These are phyloP conservation scores for Drosophila elegans DNA, from an alignment of 1,140 invertebrate genomes.

Conservation along the genomic window DNA sequence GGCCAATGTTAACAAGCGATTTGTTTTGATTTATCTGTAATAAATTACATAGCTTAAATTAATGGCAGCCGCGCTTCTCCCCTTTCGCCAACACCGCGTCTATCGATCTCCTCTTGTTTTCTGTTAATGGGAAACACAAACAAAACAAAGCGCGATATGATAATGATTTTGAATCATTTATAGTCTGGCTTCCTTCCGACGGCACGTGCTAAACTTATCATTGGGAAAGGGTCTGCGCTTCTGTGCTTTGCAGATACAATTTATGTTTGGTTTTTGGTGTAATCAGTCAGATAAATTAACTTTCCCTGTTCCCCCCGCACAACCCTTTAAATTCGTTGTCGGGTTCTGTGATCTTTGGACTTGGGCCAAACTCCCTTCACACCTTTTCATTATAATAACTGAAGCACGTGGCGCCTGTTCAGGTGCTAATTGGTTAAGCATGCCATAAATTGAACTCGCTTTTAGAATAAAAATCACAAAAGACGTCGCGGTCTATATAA, in stretches of 20 bases:
- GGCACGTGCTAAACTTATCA: conserved; percentile 55
- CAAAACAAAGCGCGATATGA: conserved; percentile 59
- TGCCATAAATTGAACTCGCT: conserved; percentile 58
- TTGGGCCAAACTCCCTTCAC: background rate
- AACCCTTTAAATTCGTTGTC: background rate
- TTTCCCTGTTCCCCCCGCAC: conserved; percentile 1
- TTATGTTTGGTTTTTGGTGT: conserved; percentile 6
- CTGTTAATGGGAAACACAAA: conserved; percentile 42
- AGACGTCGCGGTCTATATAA: conserved; percentile 27
- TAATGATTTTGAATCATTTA: conserved; percentile 65
- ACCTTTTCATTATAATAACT: conserved; percentile 19
- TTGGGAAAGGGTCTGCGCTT: conserved; percentile 9
- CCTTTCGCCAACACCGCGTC: background rate
- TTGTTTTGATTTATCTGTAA: conserved; percentile 65
- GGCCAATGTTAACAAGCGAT: conserved; percentile 59
- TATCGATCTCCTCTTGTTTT: conserved; percentile 17
- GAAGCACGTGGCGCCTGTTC: conserved; percentile 39
- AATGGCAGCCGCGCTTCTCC: background rate
- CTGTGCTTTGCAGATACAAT: conserved; percentile 7
- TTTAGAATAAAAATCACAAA: conserved; percentile 13
- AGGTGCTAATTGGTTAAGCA: conserved; percentile 68
- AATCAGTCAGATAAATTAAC: conserved; percentile 27
- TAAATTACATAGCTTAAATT: conserved; percentile 48
- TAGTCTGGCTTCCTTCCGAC: conserved; percentile 40
- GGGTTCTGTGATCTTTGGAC: conserved; percentile 36